These are phyloP conservation scores for Philopotamus ludificatus DNA, from an alignment of 1,140 invertebrate genomes.

Conservation along the genomic window DNA sequence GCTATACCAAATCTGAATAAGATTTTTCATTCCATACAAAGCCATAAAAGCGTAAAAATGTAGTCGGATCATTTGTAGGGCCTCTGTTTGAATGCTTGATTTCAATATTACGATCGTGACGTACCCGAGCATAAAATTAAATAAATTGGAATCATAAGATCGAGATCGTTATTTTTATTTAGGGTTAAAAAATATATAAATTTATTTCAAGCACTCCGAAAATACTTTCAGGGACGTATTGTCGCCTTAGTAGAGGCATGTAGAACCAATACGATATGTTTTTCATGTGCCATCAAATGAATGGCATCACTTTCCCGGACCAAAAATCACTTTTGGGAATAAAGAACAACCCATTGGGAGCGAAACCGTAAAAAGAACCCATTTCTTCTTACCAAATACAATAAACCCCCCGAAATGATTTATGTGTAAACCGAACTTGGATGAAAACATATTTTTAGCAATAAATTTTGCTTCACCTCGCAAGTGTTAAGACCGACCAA, in stretches of 20 bases:
- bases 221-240: too few species aligned
- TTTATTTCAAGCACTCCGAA: too few species aligned
- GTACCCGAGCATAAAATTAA: too few species aligned
- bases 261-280: too few species aligned
- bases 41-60: not conserved
- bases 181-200: too few species aligned
- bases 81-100: not conserved
- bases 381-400: constrained; percentile 1
- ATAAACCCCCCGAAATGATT: constrained; percentile 1
- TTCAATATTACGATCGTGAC: too few species aligned
- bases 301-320: not conserved
- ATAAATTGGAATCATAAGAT: too few species aligned
- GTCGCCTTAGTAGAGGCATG: too few species aligned
- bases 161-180: too few species aligned
- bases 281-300: not conserved
- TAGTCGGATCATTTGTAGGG: not conserved
- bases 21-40: not conserved
- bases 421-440: not conserved
- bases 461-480: too few species aligned
- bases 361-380: not conserved
- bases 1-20: too few species aligned
- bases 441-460: not conserved
- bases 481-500: too few species aligned
- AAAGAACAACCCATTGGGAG: not conserved
- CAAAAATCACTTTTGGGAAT: not conserved